Conservation (phyloP, 2,888 invertebrate species). For the Drosophila anceps region DNA sequence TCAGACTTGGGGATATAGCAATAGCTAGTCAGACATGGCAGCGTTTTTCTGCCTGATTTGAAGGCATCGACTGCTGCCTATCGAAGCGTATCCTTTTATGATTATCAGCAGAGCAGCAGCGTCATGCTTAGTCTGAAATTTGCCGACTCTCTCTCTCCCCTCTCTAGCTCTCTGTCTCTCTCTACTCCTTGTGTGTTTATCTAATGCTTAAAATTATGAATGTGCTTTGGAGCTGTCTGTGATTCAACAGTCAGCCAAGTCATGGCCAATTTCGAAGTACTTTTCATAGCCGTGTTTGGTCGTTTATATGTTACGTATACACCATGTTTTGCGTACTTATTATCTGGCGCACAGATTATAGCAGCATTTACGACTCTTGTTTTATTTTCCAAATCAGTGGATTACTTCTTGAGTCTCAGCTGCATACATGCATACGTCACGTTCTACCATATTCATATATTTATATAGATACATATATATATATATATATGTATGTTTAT, state of each 20-base stretch:
- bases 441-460: neutral
- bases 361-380: conserved; percentile 35
- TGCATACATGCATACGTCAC: neutral
- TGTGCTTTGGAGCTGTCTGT: conserved; percentile 37
- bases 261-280: conserved; percentile 51
- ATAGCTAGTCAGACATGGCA: conserved; percentile 73
- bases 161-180: neutral
- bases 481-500: neutral
- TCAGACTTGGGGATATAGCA: conserved; percentile 29
- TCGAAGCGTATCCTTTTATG: conserved; percentile 76
- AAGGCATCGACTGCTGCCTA: conserved; percentile 59
- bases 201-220: conserved; percentile 68
- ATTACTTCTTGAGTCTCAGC: conserved; percentile 11
- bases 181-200: conserved; percentile 53
- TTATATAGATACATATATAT: too few species aligned
- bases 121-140: conserved; percentile 57
- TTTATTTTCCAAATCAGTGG: conserved; percentile 17
- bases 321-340: conserved; percentile 26
- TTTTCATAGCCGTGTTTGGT: conserved; percentile 4
- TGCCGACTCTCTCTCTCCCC: neutral
- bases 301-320: conserved; percentile 41
- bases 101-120: conserved; percentile 56
- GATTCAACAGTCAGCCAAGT: conserved; percentile 44
- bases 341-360: conserved; percentile 38
- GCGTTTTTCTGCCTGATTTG: conserved; percentile 80